A percentile compares a stretch with the other conserved stretches of the same genome.
Evolutionary conservation across 2,888 invertebrate genomes (phyloP).

Genomic region (Phortica magna): DNA sequence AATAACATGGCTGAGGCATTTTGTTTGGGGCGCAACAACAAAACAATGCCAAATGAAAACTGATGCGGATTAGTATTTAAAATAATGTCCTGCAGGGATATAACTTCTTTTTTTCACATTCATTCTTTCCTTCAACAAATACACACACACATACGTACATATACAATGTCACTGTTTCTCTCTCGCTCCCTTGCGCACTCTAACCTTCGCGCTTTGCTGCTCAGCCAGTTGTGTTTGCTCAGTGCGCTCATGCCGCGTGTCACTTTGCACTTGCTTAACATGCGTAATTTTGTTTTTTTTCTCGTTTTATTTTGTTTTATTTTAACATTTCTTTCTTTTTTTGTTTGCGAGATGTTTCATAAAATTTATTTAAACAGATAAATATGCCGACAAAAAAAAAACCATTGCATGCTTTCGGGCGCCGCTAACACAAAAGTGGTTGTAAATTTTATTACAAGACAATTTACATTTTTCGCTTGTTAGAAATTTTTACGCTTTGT

Average conservation of each 20-base stretch:
- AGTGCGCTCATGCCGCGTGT: too few species aligned
- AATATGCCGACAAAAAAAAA: slow-evolving; percentile 38
- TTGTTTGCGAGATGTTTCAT: slow-evolving; percentile 66
- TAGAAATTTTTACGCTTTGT: slow-evolving; percentile 48
- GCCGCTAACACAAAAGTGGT: slow-evolving; percentile 24
- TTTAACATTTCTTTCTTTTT: slow-evolving; percentile 51
- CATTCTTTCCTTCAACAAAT: slow-evolving; percentile 49
- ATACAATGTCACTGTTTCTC: too few species aligned
- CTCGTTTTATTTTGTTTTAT: slow-evolving; percentile 46
- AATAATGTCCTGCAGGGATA: slow-evolving; percentile 78
- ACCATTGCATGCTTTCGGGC: slow-evolving; percentile 37
- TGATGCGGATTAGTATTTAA: slow-evolving; percentile 77
- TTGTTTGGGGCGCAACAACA: slow-evolving; percentile 23
- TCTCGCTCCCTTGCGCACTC: slow-evolving; percentile 40
- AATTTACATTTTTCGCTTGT: slow-evolving; percentile 76
- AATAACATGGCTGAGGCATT: not conserved
- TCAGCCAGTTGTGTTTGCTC: too few species aligned
- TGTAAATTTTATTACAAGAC: slow-evolving; percentile 70
- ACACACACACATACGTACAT: slow-evolving; percentile 33
- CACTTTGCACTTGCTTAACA: too few species aligned
- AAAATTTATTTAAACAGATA: slow-evolving; percentile 71
- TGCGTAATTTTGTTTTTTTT: slow-evolving; percentile 34
- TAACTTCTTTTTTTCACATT: slow-evolving; percentile 56
- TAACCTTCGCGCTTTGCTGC: too few species aligned
- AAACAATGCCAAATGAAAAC: slow-evolving; percentile 72